Evolutionary conservation across 2,797 vertebrate species (phyloP), one percentile per base, ranked within the genome.

Genomic region (Eurystomus glaucurus): DNA sequence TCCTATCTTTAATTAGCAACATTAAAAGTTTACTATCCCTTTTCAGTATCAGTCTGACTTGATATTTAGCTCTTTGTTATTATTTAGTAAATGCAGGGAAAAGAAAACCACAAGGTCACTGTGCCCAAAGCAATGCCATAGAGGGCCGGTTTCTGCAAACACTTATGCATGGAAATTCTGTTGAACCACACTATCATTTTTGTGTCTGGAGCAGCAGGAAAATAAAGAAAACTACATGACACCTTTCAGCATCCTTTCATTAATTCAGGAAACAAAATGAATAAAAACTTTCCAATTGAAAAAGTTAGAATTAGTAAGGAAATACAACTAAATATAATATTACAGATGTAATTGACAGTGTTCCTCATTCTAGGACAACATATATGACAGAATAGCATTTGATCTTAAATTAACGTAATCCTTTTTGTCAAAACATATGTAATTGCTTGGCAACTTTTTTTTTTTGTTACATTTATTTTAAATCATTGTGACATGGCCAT

Each of bases 381-480:
- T 95, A 96, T 95, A 97, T 90, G 39, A 41, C 94, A 94, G 97
- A 71, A 95, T 97, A 96, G 65, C 81, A 93, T 97, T 97, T 88
- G 91, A 92, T 97, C 97, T 96, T 97, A 96, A 93, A 95, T 93
- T 60, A 98, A 97, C 57, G 97, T 97, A 96, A 96, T 90, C 29
- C 16, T 88, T 93, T 97, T 79, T 91, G 85, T 92, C 81, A 55
- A 76, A 95, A 92, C 83, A 96, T 97, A 93, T 91, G 87, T 98
- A 97, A 94, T 97, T 92, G 97, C 98, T 96, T 98, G 93, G 93
- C 89, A 97, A 97, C 91, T 69, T 97, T 96, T 97, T 97, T 55
- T 66, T 85, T 97, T 97, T 97, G 92, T 98, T 97, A 97, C 74
- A 45, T 96, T 97, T 97, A 95, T 84, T 95, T 96, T 95, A 94